Conservation (phyloP, 2,113 vertebrate genomes). For the Melanocharis versteri region DNA sequence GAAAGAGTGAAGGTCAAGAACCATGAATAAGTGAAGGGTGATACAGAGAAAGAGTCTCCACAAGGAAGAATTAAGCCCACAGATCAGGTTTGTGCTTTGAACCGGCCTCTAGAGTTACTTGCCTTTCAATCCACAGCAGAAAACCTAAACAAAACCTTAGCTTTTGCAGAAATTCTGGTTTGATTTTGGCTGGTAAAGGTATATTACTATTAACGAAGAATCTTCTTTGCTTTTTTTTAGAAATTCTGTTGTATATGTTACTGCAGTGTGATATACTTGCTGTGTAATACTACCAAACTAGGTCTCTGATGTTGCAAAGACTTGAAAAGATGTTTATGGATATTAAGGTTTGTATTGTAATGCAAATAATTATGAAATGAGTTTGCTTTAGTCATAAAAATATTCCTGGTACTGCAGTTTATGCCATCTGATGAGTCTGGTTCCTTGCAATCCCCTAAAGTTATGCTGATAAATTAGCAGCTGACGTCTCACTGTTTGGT, state of each 20-base stretch:
- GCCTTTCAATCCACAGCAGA: background rate
- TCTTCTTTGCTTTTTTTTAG: background rate
- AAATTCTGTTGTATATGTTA: background rate
- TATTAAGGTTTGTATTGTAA: background rate
- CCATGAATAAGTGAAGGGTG: background rate
- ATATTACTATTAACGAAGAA: background rate
- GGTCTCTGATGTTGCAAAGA: background rate
- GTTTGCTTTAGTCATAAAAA: background rate
- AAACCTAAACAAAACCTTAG: background rate
- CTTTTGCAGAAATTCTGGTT: background rate
- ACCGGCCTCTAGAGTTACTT: background rate
- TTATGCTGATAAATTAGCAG: background rate
- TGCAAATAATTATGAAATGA: background rate
- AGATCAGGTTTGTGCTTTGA: background rate
- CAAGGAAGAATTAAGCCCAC: background rate
- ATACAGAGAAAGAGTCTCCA: background rate
- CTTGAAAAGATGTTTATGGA: background rate
- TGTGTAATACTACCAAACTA: background rate
- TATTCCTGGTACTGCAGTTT: background rate
- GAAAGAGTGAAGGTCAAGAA: background rate
- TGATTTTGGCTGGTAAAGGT: background rate
- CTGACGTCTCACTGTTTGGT: background rate
- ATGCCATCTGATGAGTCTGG: background rate
- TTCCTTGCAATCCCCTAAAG: background rate
- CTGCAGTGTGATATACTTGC: background rate